Percentiles rank a stretch among this genome's conserved stretches.
Evolutionary conservation across 2,888 invertebrate species (phyloP).

Genomic region (Stenolophus ochropezus): DNA sequence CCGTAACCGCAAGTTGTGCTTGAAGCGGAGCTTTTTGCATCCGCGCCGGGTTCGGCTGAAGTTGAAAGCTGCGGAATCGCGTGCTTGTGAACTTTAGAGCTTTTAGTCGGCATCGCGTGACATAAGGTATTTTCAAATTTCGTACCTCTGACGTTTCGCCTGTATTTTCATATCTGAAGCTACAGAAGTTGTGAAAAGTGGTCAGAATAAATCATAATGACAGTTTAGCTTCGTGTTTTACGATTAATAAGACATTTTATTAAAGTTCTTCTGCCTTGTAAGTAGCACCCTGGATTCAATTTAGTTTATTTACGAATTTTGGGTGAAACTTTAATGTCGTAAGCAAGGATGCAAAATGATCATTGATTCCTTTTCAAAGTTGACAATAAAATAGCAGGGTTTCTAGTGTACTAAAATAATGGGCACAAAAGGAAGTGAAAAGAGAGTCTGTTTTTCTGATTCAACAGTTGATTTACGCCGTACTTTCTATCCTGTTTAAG

Average conservation of each 20-base stretch:
- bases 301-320: too few species aligned
- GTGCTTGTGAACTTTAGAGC: conserved; percentile 24
- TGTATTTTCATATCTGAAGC: conserved; percentile 45
- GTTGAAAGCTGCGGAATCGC: conserved; percentile 27
- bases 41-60: neutral
- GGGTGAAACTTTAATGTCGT: neutral
- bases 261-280: conserved; percentile 25
- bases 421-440: neutral
- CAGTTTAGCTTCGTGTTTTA: conserved; percentile 51
- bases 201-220: conserved; percentile 54
- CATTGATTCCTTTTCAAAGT: neutral
- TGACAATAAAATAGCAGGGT: conserved; percentile 2
- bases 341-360: neutral
- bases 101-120: conserved; percentile 47
- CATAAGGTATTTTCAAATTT: conserved; percentile 48
- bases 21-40: conserved; percentile 11
- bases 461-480: conserved; percentile 19
- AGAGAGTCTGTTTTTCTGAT: conserved; percentile 11
- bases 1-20: conserved; percentile 1
- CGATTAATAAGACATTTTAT: conserved; percentile 49
- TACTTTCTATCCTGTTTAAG: neutral
- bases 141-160: conserved; percentile 31
- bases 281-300: too few species aligned
- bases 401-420: neutral
- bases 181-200: conserved; percentile 48